Evolutionary conservation across 1,140 invertebrate species (phyloP).

Genomic region (Sogatella furcifera): DNA sequence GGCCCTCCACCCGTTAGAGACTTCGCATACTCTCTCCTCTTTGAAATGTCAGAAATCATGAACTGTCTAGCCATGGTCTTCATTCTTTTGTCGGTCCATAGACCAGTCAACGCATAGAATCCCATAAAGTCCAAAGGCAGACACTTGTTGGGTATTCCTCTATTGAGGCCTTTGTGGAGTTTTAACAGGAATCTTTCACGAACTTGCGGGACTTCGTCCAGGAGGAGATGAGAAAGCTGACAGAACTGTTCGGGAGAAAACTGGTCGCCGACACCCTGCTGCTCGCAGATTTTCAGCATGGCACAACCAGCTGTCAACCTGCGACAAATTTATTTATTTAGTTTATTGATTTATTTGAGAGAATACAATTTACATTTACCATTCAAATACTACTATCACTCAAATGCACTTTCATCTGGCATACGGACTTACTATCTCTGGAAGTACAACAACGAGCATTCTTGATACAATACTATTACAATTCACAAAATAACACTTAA

Average conservation of each 20-base stretch:
- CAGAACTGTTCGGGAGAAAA: constrained; percentile 92
- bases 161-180: constrained; percentile 77
- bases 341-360: no score
- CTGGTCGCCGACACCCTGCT: constrained; percentile 89
- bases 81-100: constrained; percentile 69
- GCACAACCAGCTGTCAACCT: constrained; percentile 81
- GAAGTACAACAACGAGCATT: no score
- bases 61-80: constrained; percentile 57
- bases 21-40: constrained; percentile 84
- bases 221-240: constrained; percentile 61
- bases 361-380: no score
- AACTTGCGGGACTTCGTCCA: constrained; percentile 84
- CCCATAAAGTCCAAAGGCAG: constrained; percentile 95
- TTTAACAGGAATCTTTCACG: constrained; percentile 82
- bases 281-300: constrained; percentile 93
- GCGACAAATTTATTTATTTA: no score
- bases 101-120: constrained; percentile 41
- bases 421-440: no score
- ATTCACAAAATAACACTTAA: no score
- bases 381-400: no score
- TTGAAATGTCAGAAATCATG: constrained; percentile 77
- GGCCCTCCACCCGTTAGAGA: constrained; percentile 48
- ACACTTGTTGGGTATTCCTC: constrained; percentile 76
- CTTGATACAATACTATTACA: no score
- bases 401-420: no score